Base-by-base conservation (phyloP, 2,888 invertebrate genomes). In the Zygothrica quintamaculata region DNA sequence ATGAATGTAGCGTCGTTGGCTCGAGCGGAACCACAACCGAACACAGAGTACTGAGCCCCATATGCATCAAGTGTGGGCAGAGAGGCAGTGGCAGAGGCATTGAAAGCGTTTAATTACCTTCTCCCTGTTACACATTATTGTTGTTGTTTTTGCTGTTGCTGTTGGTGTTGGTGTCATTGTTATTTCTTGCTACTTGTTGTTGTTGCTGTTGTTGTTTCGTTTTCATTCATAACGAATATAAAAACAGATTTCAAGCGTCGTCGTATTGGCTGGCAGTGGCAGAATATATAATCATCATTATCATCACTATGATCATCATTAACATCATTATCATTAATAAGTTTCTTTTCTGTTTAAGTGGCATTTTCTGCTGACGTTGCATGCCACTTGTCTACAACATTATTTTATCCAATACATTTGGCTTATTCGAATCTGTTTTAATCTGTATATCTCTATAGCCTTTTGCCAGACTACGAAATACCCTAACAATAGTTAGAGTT, bases 191-290 rank as follows among this genome's bases (percentile, higher is more conserved):
- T n/a, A n/a, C n/a, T 36, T 42, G 52, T 44, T 59, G 48, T 66
- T 29, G 55, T 15, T 16, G 43, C 40, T 26, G 46, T 3, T 37
- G 50, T 16, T 13, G 40, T 26, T 22, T 29, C 65, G 55, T 57
- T 43, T 78, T 84, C 84, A 79, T 79, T 79, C 79, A 79, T 84
- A 79, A 84, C 71, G 53, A 74, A 47, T 18, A 47, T 18, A 46
- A 57, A 77, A 52, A 22, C 18, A 22, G 18, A 22, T 22, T 22
- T 22, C 18, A 3, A 3, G 18, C 5, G 18, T 5, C 18, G 18
- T 22, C 18, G 18, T 2, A 22, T 22, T 22, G 18, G 18, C 18
- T 22, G 18, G 3, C 18, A 22, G 18, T 22, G 18, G 3, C 18
- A 22, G 18, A 22, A 22, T 5, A 22, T 5, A 22, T 2, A 2